Conservation (phyloP, 2,888 invertebrate genomes). For the Andrena minutula region DNA sequence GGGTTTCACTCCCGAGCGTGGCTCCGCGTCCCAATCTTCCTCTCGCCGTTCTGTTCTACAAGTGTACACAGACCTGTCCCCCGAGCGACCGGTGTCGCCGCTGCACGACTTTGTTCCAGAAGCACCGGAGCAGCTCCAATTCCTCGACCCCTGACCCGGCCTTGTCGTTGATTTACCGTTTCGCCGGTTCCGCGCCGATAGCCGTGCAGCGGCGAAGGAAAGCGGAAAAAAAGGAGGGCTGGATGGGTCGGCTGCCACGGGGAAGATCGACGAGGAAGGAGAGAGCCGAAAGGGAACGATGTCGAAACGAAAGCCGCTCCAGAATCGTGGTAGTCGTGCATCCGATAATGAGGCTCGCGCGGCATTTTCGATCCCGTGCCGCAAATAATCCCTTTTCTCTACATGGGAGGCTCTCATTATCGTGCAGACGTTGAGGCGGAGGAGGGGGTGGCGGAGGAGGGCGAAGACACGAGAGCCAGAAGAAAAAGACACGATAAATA, state of each 20-base stretch:
- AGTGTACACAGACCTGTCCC: constrained; percentile 37
- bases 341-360: constrained; percentile 75
- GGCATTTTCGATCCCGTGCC: constrained; percentile 72
- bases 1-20: too few species aligned
- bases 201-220: constrained; percentile 43
- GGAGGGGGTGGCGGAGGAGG: constrained; percentile 29
- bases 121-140: constrained; percentile 63
- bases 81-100: constrained; percentile 14
- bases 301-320: constrained; percentile 74
- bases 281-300: constrained; percentile 50
- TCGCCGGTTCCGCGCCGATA: constrained; percentile 55
- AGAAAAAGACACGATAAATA: constrained; percentile 51
- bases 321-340: constrained; percentile 78
- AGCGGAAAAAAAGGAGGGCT: constrained; percentile 20
- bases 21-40: not conserved
- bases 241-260: not conserved
- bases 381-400: constrained; percentile 77
- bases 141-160: constrained; percentile 64
- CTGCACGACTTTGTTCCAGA: constrained; percentile 48
- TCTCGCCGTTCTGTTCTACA: constrained; percentile 11
- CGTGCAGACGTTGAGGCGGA: constrained; percentile 58
- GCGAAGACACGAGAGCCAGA: constrained; percentile 42
- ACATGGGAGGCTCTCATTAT: constrained; percentile 82
- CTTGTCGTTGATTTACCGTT: constrained; percentile 71
- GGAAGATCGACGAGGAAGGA: constrained; percentile 17